These are phyloP conservation scores for Acestrorhynchus altus DNA, from an alignment of 2,797 vertebrate genomes.

Conservation along the genomic window DNA sequence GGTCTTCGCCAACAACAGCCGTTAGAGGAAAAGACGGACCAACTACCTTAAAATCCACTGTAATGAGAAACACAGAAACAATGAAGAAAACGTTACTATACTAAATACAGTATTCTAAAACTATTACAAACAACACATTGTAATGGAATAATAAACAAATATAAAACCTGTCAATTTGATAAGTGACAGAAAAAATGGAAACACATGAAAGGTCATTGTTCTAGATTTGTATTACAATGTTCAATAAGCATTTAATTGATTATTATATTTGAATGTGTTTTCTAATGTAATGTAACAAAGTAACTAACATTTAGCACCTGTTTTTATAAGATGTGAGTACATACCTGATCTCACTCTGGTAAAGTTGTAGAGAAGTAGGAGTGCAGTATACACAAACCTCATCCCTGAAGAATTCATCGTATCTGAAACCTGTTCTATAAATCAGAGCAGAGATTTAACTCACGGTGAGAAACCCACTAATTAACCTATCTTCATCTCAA, in stretches of 20 bases:
- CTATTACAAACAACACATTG: too few species aligned
- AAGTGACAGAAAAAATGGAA: too few species aligned
- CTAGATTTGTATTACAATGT: too few species aligned
- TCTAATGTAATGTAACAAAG: too few species aligned
- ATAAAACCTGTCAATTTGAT: neutral
- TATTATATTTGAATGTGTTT: too few species aligned
- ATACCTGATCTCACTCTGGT: neutral
- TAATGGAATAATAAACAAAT: neutral
- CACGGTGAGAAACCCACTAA: too few species aligned
- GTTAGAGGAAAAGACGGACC: constrained; percentile 1
- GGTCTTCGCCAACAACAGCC: constrained; percentile 2
- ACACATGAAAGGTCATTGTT: too few species aligned
- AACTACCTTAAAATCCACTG: neutral
- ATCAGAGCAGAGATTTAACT: neutral
- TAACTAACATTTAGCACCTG: neutral
- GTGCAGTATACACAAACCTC: neutral
- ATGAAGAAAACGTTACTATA: too few species aligned
- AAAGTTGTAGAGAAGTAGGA: neutral
- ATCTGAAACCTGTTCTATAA: neutral
- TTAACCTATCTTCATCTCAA: too few species aligned
- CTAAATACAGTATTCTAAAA: too few species aligned
- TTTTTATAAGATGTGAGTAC: neutral
- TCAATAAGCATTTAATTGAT: too few species aligned
- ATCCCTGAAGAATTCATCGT: neutral
- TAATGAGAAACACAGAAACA: neutral